Base-by-base conservation (phyloP, 1,140 invertebrate species). In the Schlechtendalia chinensis region DNA sequence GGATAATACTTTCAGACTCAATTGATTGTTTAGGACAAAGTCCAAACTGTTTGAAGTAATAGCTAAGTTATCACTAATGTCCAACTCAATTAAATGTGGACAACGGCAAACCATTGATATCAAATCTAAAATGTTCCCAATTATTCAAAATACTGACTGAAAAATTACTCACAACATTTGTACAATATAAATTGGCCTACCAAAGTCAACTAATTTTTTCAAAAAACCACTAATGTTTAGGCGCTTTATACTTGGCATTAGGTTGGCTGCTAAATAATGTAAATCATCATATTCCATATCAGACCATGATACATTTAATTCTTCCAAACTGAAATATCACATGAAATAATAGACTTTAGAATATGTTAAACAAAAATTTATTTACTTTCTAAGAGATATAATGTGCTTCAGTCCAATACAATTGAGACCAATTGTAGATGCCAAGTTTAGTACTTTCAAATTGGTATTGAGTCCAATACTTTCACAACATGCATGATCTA, bases 301-400 rank as follows among this genome's bases (percentile, higher is more conserved):
- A 79, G 93, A 93, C 95, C 95, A 97, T 0, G 91, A 91, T 80
- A 96, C 85, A 86, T 96, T 96, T 29, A 96, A 85, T 45, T 91
- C 90, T 82, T 88, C 88, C 63, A 95, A 86, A 77, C 91, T 94
- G 84, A 82, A 88, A 87, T 82, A 82, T 83, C 32, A 47, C 77
- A 86, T 86, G 50, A 39, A 39, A 29, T 32, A n/a, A 61, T 19
- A 58, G n/a, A 50, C n/a, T 72, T 45, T n/a, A 56, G 0, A 58
- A 39, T 11, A 72, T 10, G 39, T 72, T 10, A 27, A 54, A 71
- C 14, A 29, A 0, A 27, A 53, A 54, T 29, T 29, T n/a, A 54
- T n/a, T 88, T 87, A 93, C 91, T 87, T 89, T 82, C 84, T 85
- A 85, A 87, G 95, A 82, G 86, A 85, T 72, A 92, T 86, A 83